These are phyloP conservation scores for Acipenser transmontanus DNA, from an alignment of 2,797 vertebrate genomes.

Conservation along the genomic window DNA sequence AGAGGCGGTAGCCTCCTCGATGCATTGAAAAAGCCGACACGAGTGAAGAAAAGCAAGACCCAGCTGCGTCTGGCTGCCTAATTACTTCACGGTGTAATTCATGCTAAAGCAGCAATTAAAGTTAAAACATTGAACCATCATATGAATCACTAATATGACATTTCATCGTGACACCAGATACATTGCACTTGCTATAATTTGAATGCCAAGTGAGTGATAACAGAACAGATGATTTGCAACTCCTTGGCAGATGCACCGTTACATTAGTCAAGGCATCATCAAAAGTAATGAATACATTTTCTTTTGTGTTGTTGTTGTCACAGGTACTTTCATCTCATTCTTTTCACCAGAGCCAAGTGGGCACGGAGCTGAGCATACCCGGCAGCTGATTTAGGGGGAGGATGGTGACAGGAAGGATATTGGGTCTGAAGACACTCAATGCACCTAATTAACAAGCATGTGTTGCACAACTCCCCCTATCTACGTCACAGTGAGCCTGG, in stretches of 20 bases:
- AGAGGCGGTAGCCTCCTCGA: conserved; percentile 4
- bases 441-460: conserved; percentile 77
- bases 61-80: conserved; percentile 34
- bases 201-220: conserved; percentile 31
- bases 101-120: conserved; percentile 45
- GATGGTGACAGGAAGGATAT: conserved; percentile 60
- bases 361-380: conserved; percentile 13
- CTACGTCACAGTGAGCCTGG: conserved; percentile 40
- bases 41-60: conserved; percentile 20
- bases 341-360: conserved; percentile 26
- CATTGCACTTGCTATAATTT: conserved; percentile 32
- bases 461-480: conserved; percentile 57
- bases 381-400: conserved; percentile 44
- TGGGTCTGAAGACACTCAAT: conserved; percentile 47
- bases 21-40: not conserved
- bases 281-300: too few relatives aligned
- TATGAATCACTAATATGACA: conserved; percentile 42
- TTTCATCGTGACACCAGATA: conserved; percentile 47
- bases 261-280: conserved; percentile 53
- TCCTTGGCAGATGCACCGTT: conserved; percentile 42
- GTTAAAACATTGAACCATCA: conserved; percentile 46
- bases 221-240: conserved; percentile 50
- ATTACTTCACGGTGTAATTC: conserved; percentile 41
- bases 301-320: too few relatives aligned
- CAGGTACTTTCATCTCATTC: too few relatives aligned